Base-by-base conservation (phyloP, 2,888 invertebrate genomes). In the Drosophila subquinaria region DNA sequence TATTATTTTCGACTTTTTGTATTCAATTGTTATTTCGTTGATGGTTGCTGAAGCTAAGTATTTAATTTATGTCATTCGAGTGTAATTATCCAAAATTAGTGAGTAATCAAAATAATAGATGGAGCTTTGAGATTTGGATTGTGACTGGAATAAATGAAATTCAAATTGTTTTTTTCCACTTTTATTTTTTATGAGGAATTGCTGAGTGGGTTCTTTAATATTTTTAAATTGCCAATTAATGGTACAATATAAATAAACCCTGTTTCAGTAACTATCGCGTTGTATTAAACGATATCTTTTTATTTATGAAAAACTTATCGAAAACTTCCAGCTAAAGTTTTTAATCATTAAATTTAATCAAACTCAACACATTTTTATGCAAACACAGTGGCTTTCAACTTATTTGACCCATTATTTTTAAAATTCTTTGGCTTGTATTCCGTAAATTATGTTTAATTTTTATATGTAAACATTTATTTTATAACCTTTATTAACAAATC, bases 21-120 rank as follows among this genome's bases (percentile, higher is more conserved):
- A 47, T 55, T 63, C 15, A 17, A 38, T 51, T 55, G 35, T 33
- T 47, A 36, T 45, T 62, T 63, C 10, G 36, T 55, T 47, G 47
- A 55, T 40, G 4, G n/a, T 38, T 45, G 43, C 20, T 30, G 15
- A 15, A 35, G 27, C 55, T 33, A 45, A 48, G 15, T 38, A 30
- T 35, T 40, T 10, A 47, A 63, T 63, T 47, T 51, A 52, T 62
- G 61, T 52, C 43, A 9, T 35, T 30, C 13, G 15, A 17, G 36
- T 13, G 38, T 43, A 52, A 50, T 52, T 45, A 43, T 52, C 23
- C n/a, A 45, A 52, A 36, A 52, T 35, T 42, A 52, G 17, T 43
- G 11, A 30, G 43, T 30, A 52, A 52, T 62, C 17, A 48, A 35
- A 43, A 27, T 11, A 33, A 30, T 11, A 33, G 40, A 60, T 42